A percentile compares a stretch with the other conserved stretches of the same genome.
These are phyloP conservation scores for Phalera bucephala DNA, from an alignment of 2,888 invertebrate genomes.

Conservation along the genomic window DNA sequence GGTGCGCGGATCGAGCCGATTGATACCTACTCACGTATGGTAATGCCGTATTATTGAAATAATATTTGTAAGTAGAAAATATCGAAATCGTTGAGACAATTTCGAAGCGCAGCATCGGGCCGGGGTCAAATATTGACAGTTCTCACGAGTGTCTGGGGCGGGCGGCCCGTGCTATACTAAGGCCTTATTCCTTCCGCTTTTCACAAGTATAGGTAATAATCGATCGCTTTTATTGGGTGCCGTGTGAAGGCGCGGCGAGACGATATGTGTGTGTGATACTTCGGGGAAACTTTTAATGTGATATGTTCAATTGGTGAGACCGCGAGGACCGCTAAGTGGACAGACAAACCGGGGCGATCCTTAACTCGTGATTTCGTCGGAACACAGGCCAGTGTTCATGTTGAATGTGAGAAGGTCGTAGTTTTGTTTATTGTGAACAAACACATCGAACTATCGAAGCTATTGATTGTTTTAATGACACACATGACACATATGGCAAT, in stretches of 20 bases:
- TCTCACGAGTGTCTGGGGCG: constrained; percentile 73
- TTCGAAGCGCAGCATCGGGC: constrained; percentile 68
- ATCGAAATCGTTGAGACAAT: constrained; percentile 80
- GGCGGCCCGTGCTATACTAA: constrained; percentile 62
- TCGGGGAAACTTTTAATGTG: constrained; percentile 71
- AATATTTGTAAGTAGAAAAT: constrained; percentile 76
- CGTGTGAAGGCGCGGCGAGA: constrained; percentile 61
- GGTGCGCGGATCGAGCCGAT: constrained; percentile 45
- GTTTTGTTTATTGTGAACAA: neutral
- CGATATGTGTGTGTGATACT: constrained; percentile 70
- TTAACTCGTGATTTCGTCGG: constrained; percentile 49
- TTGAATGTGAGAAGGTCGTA: constrained; percentile 2
- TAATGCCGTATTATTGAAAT: constrained; percentile 46
- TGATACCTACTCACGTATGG: constrained; percentile 11
- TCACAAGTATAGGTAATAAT: constrained; percentile 82
- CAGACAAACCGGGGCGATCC: constrained; percentile 52
- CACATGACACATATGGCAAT: no score
- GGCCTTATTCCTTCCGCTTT: constrained; percentile 76
- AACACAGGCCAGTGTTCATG: constrained; percentile 23
- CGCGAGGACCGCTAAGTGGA: constrained; percentile 61
- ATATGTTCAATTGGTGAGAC: constrained; percentile 49
- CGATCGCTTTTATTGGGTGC: constrained; percentile 79
- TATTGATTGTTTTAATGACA: neutral
- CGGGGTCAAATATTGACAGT: constrained; percentile 77
- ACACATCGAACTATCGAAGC: neutral